Conservation (phyloP, 2,797 vertebrate species). For the Denticeps clupeoides region DNA sequence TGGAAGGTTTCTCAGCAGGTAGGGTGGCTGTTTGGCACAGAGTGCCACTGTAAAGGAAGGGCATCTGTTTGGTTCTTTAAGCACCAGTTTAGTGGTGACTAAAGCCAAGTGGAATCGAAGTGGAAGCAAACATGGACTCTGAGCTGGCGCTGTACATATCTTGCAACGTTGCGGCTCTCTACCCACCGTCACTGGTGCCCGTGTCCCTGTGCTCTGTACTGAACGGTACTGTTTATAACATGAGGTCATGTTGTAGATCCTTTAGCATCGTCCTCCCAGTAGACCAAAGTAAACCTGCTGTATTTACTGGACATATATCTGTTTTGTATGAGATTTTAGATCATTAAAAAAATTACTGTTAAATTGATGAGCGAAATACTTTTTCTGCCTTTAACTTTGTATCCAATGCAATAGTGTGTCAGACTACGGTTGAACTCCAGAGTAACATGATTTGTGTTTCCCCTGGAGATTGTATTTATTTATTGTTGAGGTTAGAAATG, state of each 20-base stretch:
- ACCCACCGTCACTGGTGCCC: too few relatives aligned
- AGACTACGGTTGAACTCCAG: conserved; percentile 8
- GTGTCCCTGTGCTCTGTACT: conserved; percentile 13
- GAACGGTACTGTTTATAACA: conserved; percentile 25
- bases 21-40: too few relatives aligned
- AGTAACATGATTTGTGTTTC: conserved; percentile 11
- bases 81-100: too few relatives aligned
- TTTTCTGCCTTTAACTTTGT: conserved; percentile 10
- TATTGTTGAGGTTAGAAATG: conserved; percentile 15
- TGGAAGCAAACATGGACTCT: too few relatives aligned
- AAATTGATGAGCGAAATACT: not conserved
- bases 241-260: conserved; percentile 5
- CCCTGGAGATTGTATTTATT: conserved; percentile 21
- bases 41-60: too few relatives aligned
- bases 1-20: too few relatives aligned
- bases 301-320: conserved; percentile 17
- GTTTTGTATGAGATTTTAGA: not conserved
- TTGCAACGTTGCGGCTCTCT: too few relatives aligned
- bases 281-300: conserved; percentile 33
- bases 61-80: too few relatives aligned
- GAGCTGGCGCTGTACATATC: too few relatives aligned
- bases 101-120: too few relatives aligned
- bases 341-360: not conserved
- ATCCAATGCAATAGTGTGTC: conserved; percentile 18
- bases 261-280: conserved; percentile 26